Evolutionary conservation across 2,113 vertebrate species (phyloP).

Genomic region (Myotis yumanensis): DNA sequence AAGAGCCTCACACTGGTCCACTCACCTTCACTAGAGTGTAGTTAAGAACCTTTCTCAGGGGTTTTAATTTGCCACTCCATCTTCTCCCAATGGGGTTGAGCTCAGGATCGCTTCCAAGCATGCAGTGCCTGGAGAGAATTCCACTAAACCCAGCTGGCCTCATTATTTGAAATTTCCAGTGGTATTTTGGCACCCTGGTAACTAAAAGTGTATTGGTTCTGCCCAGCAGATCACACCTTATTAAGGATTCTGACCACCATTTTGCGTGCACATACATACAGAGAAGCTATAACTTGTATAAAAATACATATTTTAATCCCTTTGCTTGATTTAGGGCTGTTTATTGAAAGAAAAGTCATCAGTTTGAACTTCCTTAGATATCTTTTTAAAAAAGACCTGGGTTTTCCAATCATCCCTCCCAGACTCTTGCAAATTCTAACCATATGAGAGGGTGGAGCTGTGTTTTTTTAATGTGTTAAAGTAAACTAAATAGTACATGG

Average conservation of each 20-base stretch:
- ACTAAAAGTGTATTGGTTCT: not conserved
- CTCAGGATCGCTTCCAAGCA: not conserved
- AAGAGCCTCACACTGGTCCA: not conserved
- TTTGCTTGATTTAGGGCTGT: slow-evolving; percentile 1
- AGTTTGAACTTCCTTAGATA: slow-evolving; percentile 8
- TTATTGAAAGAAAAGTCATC: slow-evolving; percentile 33
- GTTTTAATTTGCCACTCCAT: not conserved
- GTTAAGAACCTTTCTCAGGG: not conserved
- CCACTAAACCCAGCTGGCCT: not conserved
- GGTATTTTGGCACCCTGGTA: not conserved
- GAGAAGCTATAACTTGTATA: not conserved
- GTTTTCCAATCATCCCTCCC: slow-evolving; percentile 7
- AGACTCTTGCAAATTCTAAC: slow-evolving; percentile 52
- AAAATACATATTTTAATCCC: not conserved
- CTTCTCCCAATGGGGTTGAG: not conserved
- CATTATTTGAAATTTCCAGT: not conserved
- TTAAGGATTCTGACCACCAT: not conserved
- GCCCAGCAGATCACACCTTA: not conserved
- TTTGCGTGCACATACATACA: not conserved
- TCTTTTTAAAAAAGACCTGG: not conserved
- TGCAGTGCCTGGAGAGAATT: not conserved
- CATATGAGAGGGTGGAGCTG: not conserved
- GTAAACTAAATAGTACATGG: not conserved
- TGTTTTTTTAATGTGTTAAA: slow-evolving; percentile 16
- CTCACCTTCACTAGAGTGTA: no score